Conservation (phyloP, 2,113 vertebrate species). For the Synchiropus splendidus region DNA sequence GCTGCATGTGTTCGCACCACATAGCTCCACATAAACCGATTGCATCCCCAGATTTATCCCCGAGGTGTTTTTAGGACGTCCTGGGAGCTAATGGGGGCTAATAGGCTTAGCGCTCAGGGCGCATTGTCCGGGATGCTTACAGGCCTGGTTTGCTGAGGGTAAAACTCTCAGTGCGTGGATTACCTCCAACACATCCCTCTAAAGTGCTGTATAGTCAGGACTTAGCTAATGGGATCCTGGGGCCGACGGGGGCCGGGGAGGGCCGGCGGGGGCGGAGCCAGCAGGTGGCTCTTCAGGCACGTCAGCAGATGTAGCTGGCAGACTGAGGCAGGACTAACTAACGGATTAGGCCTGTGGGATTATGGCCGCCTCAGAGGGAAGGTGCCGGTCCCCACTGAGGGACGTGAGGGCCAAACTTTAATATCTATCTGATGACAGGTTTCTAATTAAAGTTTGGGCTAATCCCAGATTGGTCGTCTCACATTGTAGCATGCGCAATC, state of each 20-base stretch:
- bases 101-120: constrained; percentile 88
- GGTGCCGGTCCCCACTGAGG: constrained; percentile 33
- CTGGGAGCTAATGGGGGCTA: constrained; percentile 77
- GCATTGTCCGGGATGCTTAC: constrained; percentile 84
- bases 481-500: no score
- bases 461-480: no score
- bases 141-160: constrained; percentile 93
- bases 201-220: constrained; percentile 93
- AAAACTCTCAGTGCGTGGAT: constrained; percentile 90
- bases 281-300: constrained; percentile 32
- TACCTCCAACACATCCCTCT: constrained; percentile 89
- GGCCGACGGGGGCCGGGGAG: constrained; percentile 60
- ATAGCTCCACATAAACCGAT: constrained; percentile 63
- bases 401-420: background rate
- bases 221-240: constrained; percentile 84
- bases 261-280: constrained; percentile 32
- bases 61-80: constrained; percentile 73
- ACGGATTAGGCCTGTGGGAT: constrained; percentile 64
- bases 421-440: background rate
- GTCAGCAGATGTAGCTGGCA: constrained; percentile 65
- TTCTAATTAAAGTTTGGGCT: no score
- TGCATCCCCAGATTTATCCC: constrained; percentile 63
- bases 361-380: constrained; percentile 56
- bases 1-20: constrained; percentile 41
- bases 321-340: constrained; percentile 59